Conservation (phyloP, 2,797 vertebrate species). For the Salarias fasciatus region DNA sequence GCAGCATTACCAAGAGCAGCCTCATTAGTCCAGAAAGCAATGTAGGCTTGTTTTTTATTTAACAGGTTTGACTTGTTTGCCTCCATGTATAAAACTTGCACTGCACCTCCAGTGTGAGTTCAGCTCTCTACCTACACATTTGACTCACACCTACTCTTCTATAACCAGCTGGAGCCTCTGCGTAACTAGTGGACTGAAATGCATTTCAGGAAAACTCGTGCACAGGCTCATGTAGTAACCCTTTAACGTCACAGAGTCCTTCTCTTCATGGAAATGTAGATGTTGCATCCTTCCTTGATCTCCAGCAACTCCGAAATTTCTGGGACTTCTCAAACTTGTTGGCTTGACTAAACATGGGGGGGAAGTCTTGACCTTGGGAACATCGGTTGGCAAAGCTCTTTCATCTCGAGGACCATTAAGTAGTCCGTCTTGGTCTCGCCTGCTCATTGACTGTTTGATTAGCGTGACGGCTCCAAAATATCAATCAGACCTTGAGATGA, state of each 20-base stretch:
- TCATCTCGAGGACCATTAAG: background rate
- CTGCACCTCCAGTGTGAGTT: background rate
- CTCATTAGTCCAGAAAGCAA: conserved; percentile 1
- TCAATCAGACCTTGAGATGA: background rate
- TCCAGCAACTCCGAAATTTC: background rate
- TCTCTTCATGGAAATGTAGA: background rate
- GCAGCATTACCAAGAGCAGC: conserved; percentile 5
- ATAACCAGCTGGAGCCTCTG: conserved; percentile 1
- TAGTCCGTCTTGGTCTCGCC: background rate
- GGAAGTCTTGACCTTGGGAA: conserved; percentile 5
- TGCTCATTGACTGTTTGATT: background rate
- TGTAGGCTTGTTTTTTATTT: background rate
- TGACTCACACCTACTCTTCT: conserved; percentile 16
- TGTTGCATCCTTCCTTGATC: background rate
- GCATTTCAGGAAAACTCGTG: conserved; percentile 10
- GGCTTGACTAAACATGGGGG: background rate
- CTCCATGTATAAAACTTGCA: background rate
- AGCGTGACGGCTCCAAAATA: background rate
- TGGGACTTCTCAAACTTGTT: background rate
- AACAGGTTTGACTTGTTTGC: conserved; percentile 4
- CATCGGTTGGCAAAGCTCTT: background rate
- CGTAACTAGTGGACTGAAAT: conserved; percentile 8
- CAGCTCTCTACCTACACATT: conserved; percentile 13
- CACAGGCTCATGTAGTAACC: conserved; percentile 11
- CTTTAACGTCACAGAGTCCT: background rate